phyloP scores from a whole-genome alignment of 2,888 invertebrate genomes.

The Lysandra bellargus region DNA sequence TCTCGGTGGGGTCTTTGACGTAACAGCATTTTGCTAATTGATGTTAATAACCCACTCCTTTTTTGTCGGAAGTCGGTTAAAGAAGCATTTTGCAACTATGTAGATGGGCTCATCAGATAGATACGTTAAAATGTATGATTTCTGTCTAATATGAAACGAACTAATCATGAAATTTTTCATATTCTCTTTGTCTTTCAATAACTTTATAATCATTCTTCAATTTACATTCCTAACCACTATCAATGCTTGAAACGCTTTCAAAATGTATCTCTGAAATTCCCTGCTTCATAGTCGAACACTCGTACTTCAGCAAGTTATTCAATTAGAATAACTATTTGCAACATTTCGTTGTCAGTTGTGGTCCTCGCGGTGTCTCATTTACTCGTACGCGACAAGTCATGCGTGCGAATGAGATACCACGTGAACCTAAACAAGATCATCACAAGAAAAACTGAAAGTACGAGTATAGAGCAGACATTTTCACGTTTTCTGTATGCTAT shows the following conservation, averaged over 20 bases:
- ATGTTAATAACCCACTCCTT: neutral
- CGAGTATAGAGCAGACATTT: neutral
- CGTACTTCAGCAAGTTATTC: no score
- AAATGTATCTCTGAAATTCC: neutral
- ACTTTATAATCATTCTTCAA: neutral
- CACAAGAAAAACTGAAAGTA: neutral
- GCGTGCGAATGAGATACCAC: no score
- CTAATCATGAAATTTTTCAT: neutral
- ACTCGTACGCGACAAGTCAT: no score
- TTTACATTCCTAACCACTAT: neutral
- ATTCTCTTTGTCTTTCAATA: neutral
- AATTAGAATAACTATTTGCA: no score
- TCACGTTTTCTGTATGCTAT: neutral
- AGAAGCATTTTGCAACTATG: neutral
- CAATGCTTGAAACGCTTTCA: neutral
- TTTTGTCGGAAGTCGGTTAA: neutral
- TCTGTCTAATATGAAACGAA: neutral
- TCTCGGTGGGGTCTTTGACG: no score
- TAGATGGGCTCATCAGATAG: no score
- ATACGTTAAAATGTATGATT: neutral
- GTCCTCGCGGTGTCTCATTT: no score
- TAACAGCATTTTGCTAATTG: neutral
- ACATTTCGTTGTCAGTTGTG: no score
- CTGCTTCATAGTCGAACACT: neutral
- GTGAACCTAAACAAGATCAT: no score